Evolutionary conservation across 1,140 invertebrate genomes (phyloP), one percentile per base, ranked within the genome.

Genomic region (Halyomorpha halys): DNA sequence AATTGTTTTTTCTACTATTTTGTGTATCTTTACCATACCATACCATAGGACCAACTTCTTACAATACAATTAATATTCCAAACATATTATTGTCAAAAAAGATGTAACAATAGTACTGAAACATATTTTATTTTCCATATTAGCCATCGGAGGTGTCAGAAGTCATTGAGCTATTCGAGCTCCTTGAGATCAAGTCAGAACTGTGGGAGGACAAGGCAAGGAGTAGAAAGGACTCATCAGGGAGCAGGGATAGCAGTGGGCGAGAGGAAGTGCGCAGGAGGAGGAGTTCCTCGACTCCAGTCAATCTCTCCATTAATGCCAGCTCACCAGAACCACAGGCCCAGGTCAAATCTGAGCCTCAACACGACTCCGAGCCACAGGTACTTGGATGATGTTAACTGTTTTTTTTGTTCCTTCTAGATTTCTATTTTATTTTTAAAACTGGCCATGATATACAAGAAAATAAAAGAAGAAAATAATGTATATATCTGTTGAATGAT

Each of bases 151-250:
- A 90, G 76, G 82, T 91, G 66, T 83, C 86, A 71, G 86, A 86
- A 65, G 80, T 91, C 73, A 82, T 86, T 75, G 87, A 90, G 74
- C 74, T 91, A 21, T 85, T 90, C 72, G 84, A 89, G 73, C 76
- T 91, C 64, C 74, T 91, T 66, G 87, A 90, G 77, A 90, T 91
- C 65, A 89, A 89, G 73, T 87, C 87, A 61, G 86, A 89, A 68
- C 81, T 86, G 65, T 83, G 82, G 82, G 69, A 68, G 34, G 69
- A 68, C 54, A 66, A 66, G 51, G 61, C 44, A 44, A 62, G 25
- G 44, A 64, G 59, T 23, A 16, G 59, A 44, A 60, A 39, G 53
- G 45, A 34, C 44, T 51, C 39, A 11, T 59, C 63, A 9, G 25
- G 45, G 13, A 49, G 59, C 30, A 5, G 59, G 15, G 51, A 44